phyloP scores from a whole-genome alignment of 2,888 invertebrate species.

The Tenthredo distinguenda region DNA sequence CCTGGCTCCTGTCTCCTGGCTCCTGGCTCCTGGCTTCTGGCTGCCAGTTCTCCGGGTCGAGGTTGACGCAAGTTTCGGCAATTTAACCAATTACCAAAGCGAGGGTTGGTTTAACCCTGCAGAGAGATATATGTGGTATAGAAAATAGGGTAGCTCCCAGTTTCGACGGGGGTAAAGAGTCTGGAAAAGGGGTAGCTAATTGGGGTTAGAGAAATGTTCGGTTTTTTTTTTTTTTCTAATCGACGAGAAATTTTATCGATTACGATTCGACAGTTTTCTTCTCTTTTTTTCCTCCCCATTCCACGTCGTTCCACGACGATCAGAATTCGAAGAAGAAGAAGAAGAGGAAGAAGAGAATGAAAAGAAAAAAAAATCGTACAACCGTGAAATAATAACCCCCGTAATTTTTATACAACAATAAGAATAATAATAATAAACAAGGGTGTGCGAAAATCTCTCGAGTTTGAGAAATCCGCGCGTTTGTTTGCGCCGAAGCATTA shows the following conservation, averaged over 20 bases:
- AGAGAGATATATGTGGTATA: not conserved
- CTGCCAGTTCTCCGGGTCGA: not conserved
- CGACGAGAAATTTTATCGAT: no score
- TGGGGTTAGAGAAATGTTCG: not conserved
- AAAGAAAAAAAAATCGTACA: no score
- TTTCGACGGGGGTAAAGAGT: not conserved
- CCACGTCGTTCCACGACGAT: no score
- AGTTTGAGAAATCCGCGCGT: not conserved
- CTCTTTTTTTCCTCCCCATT: no score
- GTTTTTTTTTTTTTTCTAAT: no score
- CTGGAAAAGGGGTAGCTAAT: not conserved
- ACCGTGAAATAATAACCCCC: no score
- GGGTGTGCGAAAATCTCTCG: not conserved
- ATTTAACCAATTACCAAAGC: slow-evolving; percentile 40
- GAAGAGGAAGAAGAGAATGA: no score
- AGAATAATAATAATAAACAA: not conserved
- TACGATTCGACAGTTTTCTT: no score
- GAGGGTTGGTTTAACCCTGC: slow-evolving; percentile 37
- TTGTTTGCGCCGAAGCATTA: not conserved
- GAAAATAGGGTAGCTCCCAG: slow-evolving; percentile 10
- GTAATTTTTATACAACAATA: not conserved
- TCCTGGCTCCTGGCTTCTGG: not conserved
- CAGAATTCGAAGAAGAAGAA: no score
- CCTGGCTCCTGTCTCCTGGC: not conserved
- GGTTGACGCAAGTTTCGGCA: slow-evolving; percentile 38